Conservation (phyloP, 2,888 invertebrate genomes). For the Drosophila cognata region DNA sequence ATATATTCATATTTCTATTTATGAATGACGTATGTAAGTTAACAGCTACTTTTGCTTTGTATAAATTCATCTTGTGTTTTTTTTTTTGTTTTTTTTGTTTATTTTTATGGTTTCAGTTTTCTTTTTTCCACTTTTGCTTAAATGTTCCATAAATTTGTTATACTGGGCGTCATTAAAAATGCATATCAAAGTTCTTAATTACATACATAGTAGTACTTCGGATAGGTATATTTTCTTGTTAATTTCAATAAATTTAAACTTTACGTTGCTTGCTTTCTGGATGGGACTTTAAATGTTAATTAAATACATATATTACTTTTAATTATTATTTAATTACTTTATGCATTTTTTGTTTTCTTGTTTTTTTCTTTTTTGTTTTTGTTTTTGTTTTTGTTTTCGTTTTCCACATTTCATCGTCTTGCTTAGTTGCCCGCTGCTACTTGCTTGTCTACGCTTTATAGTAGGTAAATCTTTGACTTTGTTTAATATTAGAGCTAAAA, state of each 20-base stretch:
- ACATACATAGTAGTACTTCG: conserved; percentile 46
- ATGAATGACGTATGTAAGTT: conserved; percentile 56
- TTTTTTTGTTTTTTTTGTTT: conserved; percentile 35
- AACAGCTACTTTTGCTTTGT: conserved; percentile 73
- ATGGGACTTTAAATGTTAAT: conserved; percentile 51
- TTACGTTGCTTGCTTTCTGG: conserved; percentile 39
- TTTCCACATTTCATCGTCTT: conserved; percentile 10
- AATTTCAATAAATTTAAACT: conserved; percentile 44
- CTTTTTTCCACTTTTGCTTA: conserved; percentile 33
- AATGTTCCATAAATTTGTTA: conserved; percentile 31
- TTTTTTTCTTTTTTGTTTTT: conserved; percentile 3
- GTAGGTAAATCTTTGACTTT: conserved; percentile 71
- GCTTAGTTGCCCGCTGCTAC: conserved; percentile 48
- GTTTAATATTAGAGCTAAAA: conserved; percentile 69
- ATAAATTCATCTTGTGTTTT: conserved; percentile 66
- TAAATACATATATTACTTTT: conserved; percentile 33
- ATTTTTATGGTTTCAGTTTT: conserved; percentile 37
- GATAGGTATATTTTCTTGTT: conserved; percentile 39
- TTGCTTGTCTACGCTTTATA: conserved; percentile 47
- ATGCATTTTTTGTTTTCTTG: conserved; percentile 5
- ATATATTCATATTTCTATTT: conserved; percentile 27
- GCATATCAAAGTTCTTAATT: conserved; percentile 77
- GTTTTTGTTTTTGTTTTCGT: not conserved
- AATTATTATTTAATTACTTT: conserved; percentile 5
- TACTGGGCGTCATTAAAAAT: conserved; percentile 74